Evolutionary conservation across 2,888 invertebrate genomes (phyloP), one percentile per base, ranked within the genome.

Genomic region (Lithosia quadra): DNA sequence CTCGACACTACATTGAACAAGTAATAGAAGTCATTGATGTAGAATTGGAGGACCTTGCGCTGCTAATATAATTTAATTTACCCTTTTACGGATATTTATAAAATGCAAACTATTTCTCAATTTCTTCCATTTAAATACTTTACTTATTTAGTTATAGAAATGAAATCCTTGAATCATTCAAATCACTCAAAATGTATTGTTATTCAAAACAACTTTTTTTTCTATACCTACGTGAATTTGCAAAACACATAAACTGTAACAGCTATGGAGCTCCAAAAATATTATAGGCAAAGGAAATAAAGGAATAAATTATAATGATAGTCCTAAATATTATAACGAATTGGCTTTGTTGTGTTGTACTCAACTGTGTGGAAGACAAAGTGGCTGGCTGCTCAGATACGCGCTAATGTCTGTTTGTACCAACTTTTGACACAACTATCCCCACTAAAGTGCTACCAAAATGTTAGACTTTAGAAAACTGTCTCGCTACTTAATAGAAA

Each of bases 381-480:
- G 76, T 81, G 69, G 63, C 80, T 79, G 80, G 22, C 34, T 61
- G 56, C 64, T 69, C 69, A 75, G 80, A 80, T 80, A 80, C 76
- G 82, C 72, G 76, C 78, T 80, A 80, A 80, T 80, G 82, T 81
- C 82, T 82, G 80, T 80, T 80, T 80, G 78, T 74, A 67, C 72
- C 69, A 80, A 79, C 72, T 79, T 80, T 71, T 67, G 65, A 74
- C 70, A 61, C 69, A 65, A 55, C 76, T 69, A 72, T 74, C 75
- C 68, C 68, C 59, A 28, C 34, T n/a, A 60, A 39, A 59, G 63
- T 15, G 3, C 1, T 1, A 43, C 63, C 60, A 59, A 28, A 21
- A 63, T 56, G 13, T 56, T 39, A n/a, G 5, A 18, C 18, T 63
- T 70, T 56, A 9, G 24, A 13, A 49, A 56, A 67, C 28, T 53